Evolutionary conservation across 1,140 invertebrate species (phyloP), one percentile per base, ranked within the genome.

Genomic region (Hyles euphorbiae): DNA sequence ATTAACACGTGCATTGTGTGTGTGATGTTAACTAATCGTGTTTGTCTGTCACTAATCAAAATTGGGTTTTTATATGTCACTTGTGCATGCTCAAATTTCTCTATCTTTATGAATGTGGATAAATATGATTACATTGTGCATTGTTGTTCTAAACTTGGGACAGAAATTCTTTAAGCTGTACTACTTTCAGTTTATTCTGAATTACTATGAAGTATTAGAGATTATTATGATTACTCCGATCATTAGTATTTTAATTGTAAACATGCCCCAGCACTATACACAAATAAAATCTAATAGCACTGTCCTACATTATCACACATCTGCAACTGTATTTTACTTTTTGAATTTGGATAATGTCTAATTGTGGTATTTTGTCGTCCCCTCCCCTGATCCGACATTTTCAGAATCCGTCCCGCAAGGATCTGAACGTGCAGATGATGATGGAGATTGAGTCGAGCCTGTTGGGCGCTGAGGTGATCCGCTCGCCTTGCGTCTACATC

Each of bases 401-500:
- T 1, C 83, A 90, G 89, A 97, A 96, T 70, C 95, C 96, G 5
- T 96, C 96, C 10, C 92, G 96, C 45, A 94, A 97, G 87, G 97
- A 99, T 80, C 92, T 97, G 61, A 96, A 98, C 76, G 93, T 98
- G 50, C 97, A 99, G 81, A 95, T 99, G 94, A 95, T 98, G 84
- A 94, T 97, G 90, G 94, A 95, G 60, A 96, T 98, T 56, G 97
- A 98, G 86, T 95, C 96, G 70, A 91, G 94, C 0, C 87, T 99
- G 54, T 90, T 97, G 11, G 92, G 94, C 60, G 95, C 94, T 54
- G 95, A 97, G 79, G 93, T 95, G 68, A 92, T 97, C 60, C 91
- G 91, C 9, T 90, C 94, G 60, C 98, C 97, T 0, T 91, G 91
- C 62, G 93, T 98, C 52, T 98, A 92, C 70, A 94, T 98, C 12